phyloP scores from a whole-genome alignment of 1,140 invertebrate genomes.

The Atta colombica region DNA sequence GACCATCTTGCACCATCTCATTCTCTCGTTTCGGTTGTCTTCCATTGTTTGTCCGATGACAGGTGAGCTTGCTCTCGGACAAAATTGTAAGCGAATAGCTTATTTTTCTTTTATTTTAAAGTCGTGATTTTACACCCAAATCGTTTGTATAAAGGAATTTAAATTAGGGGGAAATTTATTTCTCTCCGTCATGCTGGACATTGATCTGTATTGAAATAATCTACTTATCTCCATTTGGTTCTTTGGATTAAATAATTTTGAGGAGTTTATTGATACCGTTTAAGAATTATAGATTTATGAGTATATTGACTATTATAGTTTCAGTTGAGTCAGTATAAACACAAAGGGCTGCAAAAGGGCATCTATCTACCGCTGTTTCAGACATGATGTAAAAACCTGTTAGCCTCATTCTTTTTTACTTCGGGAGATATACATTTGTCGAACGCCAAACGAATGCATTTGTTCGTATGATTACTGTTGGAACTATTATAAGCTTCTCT shows the following conservation, averaged over 20 bases:
- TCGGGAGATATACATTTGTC: slow-evolving; percentile 27
- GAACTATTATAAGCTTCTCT: slow-evolving; percentile 8
- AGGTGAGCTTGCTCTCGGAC: slow-evolving; percentile 79
- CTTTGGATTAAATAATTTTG: not conserved
- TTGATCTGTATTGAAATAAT: not conserved
- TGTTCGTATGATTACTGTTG: not conserved
- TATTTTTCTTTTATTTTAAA: slow-evolving; percentile 42
- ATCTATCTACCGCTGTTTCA: not conserved
- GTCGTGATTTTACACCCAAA: slow-evolving; percentile 69
- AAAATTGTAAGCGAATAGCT: slow-evolving; percentile 59
- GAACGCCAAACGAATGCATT: not conserved
- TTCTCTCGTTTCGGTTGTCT: slow-evolving; percentile 48
- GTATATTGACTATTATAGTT: not conserved
- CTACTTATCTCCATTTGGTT: not conserved
- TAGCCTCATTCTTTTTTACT: slow-evolving; percentile 41
- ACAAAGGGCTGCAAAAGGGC: not conserved
- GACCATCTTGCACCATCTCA: slow-evolving; percentile 21
- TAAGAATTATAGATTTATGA: not conserved
- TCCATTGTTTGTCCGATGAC: slow-evolving; percentile 78
- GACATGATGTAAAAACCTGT: slow-evolving; percentile 47
- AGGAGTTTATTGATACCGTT: not conserved
- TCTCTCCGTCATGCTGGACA: not conserved
- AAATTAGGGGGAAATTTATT: slow-evolving; percentile 12
- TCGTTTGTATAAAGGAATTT: slow-evolving; percentile 75
- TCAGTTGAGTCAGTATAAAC: not conserved